phyloP scores from a whole-genome alignment of 1,140 invertebrate genomes.

The Meteorus sp. region DNA sequence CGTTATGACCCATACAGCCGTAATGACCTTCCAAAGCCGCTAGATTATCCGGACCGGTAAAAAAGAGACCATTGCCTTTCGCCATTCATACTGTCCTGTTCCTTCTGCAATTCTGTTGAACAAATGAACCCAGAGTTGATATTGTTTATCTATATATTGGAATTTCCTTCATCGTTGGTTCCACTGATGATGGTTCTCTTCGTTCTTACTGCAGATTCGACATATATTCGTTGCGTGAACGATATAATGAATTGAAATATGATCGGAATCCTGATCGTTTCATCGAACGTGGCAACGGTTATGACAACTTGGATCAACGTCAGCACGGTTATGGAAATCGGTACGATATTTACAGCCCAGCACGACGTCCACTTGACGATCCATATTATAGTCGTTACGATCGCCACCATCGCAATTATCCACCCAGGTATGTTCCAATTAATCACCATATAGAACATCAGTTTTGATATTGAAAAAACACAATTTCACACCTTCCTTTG shows the following conservation, averaged over 20 bases:
- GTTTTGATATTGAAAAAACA: too few species aligned
- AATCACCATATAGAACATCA: too few species aligned
- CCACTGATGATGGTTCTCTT: too few species aligned
- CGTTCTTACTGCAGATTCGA: constrained; percentile 47
- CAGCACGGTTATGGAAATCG: constrained; percentile 39
- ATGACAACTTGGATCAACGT: constrained; percentile 47
- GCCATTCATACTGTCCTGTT: constrained; percentile 1
- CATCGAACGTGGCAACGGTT: constrained; percentile 51
- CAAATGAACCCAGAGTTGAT: too few species aligned
- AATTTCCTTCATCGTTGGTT: too few species aligned
- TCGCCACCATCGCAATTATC: constrained; percentile 37
- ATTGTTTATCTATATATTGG: too few species aligned
- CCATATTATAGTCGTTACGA: constrained; percentile 40
- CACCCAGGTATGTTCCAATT: constrained; percentile 9
- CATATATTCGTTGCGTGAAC: constrained; percentile 40
- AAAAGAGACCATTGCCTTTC: not conserved
- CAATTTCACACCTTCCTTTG: too few species aligned
- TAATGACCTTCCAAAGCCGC: constrained; percentile 33
- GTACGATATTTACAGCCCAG: constrained; percentile 41
- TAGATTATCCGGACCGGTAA: constrained; percentile 25
- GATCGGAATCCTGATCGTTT: constrained; percentile 44
- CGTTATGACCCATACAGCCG: constrained; percentile 40
- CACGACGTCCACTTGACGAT: constrained; percentile 34
- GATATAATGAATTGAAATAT: constrained; percentile 37
- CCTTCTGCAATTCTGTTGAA: too few species aligned